Percentiles rank a stretch among this genome's conserved stretches.
Evolutionary conservation across 2,888 invertebrate genomes (phyloP).

Genomic region (Myopa tessellatipennis): DNA sequence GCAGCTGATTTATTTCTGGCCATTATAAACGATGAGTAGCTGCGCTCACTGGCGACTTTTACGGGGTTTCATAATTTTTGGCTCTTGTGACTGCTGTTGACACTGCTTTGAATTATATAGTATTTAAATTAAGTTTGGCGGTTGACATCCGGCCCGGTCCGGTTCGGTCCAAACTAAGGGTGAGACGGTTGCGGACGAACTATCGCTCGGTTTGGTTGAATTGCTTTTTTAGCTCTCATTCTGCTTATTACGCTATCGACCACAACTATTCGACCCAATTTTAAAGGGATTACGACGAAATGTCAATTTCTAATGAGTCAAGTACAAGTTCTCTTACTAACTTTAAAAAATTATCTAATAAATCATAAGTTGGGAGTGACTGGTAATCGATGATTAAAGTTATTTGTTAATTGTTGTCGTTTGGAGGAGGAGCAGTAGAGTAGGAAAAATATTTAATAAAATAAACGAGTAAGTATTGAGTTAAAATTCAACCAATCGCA

Average conservation of each 20-base stretch:
- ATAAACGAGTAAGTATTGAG: no score
- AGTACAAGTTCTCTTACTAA: neutral
- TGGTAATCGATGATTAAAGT: neutral
- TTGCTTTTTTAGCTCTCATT: neutral
- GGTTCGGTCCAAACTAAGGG: neutral
- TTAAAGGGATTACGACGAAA: neutral
- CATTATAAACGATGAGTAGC: neutral
- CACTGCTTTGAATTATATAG: slow-evolving; percentile 8
- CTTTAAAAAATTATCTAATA: no score
- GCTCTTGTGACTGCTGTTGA: slow-evolving; percentile 13
- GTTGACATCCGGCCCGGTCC: neutral
- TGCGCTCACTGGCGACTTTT: neutral
- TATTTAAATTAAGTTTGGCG: neutral
- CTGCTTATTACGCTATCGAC: neutral
- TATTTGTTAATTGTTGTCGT: neutral
- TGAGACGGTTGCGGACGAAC: no score
- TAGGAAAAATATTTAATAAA: no score
- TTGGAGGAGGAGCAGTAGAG: neutral
- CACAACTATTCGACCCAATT: slow-evolving; percentile 13
- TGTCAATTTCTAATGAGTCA: neutral
- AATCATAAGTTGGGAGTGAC: no score
- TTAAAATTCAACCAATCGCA: no score
- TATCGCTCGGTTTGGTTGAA: neutral
- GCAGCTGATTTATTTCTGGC: slow-evolving; percentile 4
- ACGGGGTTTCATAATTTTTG: slow-evolving; percentile 1